Base-by-base conservation (phyloP, 2,888 invertebrate genomes). In the Mycogona germanica region DNA sequence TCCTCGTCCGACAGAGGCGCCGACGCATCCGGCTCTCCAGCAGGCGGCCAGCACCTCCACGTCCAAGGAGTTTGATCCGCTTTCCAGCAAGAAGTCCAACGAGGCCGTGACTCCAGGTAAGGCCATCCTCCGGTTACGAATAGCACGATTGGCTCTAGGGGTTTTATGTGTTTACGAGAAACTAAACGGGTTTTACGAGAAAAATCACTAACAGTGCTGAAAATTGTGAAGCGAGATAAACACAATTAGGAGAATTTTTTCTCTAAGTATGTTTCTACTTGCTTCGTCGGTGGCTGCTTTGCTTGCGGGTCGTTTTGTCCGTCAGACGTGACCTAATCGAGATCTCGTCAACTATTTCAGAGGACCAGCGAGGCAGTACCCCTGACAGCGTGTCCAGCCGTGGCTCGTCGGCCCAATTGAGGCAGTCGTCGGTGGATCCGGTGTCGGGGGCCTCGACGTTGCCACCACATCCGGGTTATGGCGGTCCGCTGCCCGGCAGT, bases 31-130 rank as follows among this genome's bases (percentile, higher is more conserved):
- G n/a, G 48, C 25, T 37, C 23, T 14, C 6, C 37, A 19, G 19
- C 14, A 23, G n/a, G 14, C n/a, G n/a, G n/a, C 41, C 3, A 51
- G 44, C 29, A 51, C 26, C 3, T 28, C 19, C 5, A 25, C 41
- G 61, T 72, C 77, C 44, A 75, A 76, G 62, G 78, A 78, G 63
- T 78, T 78, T 68, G 78, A 78, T 65, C 78, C 78, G 3, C 64
- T 78, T 12, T 28, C 49, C 26, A 50, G 21, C 26, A 51, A 48
- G 14, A 41, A 32, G n/a, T 17, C 21, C 6, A 9, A 9, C 9
- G 45, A 45, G 6, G 45, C 9, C 17, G 45, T 25, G 26, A 25
- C 29, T 4, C n/a, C 56, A 35, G 49, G 26, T 25, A 35, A n/a
- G n/a, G n/a, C n/a, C n/a, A 40, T 35, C 3, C 19, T 12, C 52